Evolutionary conservation across 2,113 vertebrate species (phyloP).

Genomic region (Rhizomys pruinosus): DNA sequence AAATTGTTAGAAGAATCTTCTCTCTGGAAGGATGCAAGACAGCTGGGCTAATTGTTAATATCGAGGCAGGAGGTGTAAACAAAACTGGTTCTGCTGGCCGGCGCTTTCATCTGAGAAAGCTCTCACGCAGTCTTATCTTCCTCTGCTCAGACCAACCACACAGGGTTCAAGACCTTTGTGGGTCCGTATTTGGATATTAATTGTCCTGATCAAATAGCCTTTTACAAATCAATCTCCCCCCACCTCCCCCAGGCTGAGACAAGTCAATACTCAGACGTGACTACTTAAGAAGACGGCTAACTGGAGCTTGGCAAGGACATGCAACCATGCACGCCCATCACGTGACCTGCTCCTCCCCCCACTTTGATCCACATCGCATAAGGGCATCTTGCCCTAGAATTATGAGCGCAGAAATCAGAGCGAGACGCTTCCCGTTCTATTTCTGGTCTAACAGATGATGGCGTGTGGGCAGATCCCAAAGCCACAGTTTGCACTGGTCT

Average conservation of each 20-base stretch:
- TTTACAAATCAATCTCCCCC: not conserved
- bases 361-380: slow-evolving; percentile 39
- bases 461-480: slow-evolving; percentile 25
- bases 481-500: slow-evolving; percentile 53
- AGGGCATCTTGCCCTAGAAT: slow-evolving; percentile 78
- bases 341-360: not conserved
- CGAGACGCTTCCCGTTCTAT: slow-evolving; percentile 62
- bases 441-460: slow-evolving; percentile 70
- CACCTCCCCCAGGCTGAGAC: not conserved
- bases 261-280: not conserved
- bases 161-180: not conserved
- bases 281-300: not conserved
- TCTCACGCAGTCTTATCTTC: not conserved
- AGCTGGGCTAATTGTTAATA: accelerated
- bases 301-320: not conserved
- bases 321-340: accelerated
- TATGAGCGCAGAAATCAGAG: slow-evolving; percentile 67
- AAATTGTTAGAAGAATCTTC: not conserved
- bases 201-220: not conserved
- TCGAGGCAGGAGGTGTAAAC: accelerated
- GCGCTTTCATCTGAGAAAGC: not conserved
- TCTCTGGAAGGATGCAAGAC: accelerated
- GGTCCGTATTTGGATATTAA: not conserved
- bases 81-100: accelerated
- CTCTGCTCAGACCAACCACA: accelerated